Evolutionary conservation across 2,888 invertebrate species (phyloP).

Genomic region (Chorisops tibialis): DNA sequence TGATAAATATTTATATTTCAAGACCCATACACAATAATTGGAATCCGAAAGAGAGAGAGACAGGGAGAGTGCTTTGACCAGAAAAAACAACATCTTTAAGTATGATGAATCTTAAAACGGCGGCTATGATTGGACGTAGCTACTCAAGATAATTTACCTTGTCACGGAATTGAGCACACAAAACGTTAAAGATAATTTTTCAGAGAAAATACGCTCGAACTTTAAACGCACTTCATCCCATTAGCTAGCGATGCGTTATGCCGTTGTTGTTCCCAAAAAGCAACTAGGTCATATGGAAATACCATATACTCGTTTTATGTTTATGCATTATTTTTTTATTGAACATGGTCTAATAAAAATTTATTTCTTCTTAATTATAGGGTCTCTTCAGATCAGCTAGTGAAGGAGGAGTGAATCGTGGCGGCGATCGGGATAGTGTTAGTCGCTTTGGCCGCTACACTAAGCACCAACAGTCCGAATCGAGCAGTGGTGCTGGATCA

Average conservation of each 20-base stretch:
- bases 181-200: too few relatives aligned
- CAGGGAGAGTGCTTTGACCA: too few relatives aligned
- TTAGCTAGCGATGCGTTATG: slow-evolving; percentile 16
- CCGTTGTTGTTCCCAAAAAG: not conserved
- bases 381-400: slow-evolving; percentile 25
- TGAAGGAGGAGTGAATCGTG: slow-evolving; percentile 24
- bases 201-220: too few relatives aligned
- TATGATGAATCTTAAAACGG: too few relatives aligned
- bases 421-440: slow-evolving; percentile 30
- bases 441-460: slow-evolving; percentile 20
- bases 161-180: too few relatives aligned
- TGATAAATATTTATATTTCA: too few relatives aligned
- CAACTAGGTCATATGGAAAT: slow-evolving; percentile 17
- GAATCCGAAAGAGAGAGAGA: too few relatives aligned
- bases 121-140: too few relatives aligned
- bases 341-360: not conserved
- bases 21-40: too few relatives aligned
- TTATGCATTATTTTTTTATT: not conserved
- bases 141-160: too few relatives aligned
- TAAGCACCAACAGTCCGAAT: slow-evolving; percentile 16
- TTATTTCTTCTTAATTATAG: slow-evolving; percentile 21
- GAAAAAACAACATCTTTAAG: too few relatives aligned
- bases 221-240: not conserved
- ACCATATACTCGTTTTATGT: not conserved
- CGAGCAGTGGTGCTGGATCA: slow-evolving; percentile 15